A percentile compares a stretch with the other conserved stretches of the same genome.
These are phyloP conservation scores for Epinephelus cyanopodus DNA, from an alignment of 2,113 vertebrate species.

Conservation along the genomic window DNA sequence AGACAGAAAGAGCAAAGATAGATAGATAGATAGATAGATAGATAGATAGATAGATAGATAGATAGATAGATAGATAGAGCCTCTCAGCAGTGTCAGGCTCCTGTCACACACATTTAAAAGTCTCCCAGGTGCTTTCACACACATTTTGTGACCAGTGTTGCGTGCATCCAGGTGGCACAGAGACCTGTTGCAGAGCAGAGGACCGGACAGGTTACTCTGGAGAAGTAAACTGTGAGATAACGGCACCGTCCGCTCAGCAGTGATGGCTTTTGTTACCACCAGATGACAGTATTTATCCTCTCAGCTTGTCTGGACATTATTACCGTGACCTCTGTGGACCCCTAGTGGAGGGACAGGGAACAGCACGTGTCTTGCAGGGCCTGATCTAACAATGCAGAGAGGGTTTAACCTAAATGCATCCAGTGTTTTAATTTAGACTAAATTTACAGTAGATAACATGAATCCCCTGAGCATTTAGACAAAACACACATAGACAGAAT, in stretches of 20 bases:
- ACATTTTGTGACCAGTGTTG: slow-evolving; percentile 4
- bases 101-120: slow-evolving; percentile 26
- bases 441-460: slow-evolving; percentile 1
- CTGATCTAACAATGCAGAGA: slow-evolving; percentile 6
- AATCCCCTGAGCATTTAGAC: neutral
- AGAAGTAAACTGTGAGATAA: neutral
- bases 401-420: neutral
- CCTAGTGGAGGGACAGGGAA: slow-evolving; percentile 66
- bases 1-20: too few species aligned
- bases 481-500: neutral
- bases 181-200: neutral
- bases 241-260: slow-evolving; percentile 30
- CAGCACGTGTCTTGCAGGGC: slow-evolving; percentile 5
- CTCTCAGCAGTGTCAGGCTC: neutral
- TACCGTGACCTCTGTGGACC: slow-evolving; percentile 59
- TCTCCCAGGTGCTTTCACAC: slow-evolving; percentile 3
- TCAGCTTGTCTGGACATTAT: slow-evolving; percentile 57
- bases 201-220: neutral
- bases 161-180: neutral
- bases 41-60: too few species aligned
- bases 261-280: slow-evolving; percentile 76
- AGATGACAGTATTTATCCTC: slow-evolving; percentile 82
- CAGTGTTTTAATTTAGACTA: neutral
- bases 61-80: too few species aligned
- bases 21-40: too few species aligned